phyloP scores from a whole-genome alignment of 2,797 vertebrate genomes.

The Gallinago stenura region DNA sequence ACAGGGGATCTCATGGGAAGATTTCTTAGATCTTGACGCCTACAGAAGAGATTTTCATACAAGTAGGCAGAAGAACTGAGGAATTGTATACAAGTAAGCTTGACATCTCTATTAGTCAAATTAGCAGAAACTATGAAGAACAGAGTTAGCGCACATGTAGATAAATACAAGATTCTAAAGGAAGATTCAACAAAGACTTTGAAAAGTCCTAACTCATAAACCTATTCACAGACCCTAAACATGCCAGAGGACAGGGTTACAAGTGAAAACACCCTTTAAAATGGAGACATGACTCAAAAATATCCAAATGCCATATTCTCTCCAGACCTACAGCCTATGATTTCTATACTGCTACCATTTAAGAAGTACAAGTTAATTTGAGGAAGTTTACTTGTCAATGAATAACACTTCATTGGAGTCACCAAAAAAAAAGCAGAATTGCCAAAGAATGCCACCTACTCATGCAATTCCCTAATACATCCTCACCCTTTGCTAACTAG shows the following conservation, averaged over 20 bases:
- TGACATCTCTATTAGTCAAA: neutral
- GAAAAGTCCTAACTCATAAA: neutral
- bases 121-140: neutral
- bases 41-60: neutral
- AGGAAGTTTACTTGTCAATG: neutral
- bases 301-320: neutral
- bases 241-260: neutral
- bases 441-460: neutral
- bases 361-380: neutral
- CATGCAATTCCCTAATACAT: neutral
- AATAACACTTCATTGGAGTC: neutral
- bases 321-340: neutral
- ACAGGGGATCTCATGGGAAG: neutral
- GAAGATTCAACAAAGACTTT: neutral
- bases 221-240: neutral
- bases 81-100: neutral
- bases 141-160: neutral
- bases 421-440: neutral
- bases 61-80: neutral
- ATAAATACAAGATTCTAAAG: neutral
- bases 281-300: neutral
- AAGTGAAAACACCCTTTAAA: conserved; percentile 17
- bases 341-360: neutral
- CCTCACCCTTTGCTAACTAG: neutral
- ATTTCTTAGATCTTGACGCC: neutral